Conservation (phyloP, 2,888 invertebrate genomes). For the Parascotia fuliginaria region DNA sequence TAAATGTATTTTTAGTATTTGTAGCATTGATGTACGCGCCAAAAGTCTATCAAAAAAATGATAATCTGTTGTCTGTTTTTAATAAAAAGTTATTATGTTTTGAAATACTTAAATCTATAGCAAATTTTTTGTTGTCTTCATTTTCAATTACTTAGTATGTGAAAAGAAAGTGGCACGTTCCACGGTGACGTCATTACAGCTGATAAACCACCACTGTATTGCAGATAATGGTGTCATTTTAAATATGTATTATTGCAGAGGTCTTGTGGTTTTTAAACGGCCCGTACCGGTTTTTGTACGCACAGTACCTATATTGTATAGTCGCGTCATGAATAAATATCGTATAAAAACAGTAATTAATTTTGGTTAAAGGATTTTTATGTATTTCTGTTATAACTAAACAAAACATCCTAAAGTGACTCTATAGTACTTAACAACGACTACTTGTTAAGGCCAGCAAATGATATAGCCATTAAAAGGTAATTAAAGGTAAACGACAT, state of each 20-base stretch:
- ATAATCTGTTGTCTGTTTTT: too few relatives aligned
- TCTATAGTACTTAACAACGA: not conserved
- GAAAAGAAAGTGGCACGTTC: slow-evolving; percentile 40
- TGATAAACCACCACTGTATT: slow-evolving; percentile 25
- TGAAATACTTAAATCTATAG: too few relatives aligned
- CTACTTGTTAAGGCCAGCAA: slow-evolving; percentile 1
- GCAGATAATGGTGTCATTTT: slow-evolving; percentile 31
- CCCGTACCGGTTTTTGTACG: slow-evolving; percentile 25
- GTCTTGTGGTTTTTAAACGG: slow-evolving; percentile 23
- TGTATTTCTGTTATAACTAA: too few relatives aligned
- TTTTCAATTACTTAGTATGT: slow-evolving; percentile 27
- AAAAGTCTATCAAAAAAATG: too few relatives aligned
- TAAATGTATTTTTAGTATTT: not conserved
- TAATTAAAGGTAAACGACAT: slow-evolving; percentile 12
- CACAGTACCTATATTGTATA: slow-evolving; percentile 5
- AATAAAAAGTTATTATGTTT: too few relatives aligned
- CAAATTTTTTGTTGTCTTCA: too few relatives aligned
- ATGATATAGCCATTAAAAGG: slow-evolving; percentile 8
- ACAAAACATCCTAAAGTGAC: not conserved
- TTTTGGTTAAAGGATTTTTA: slow-evolving; percentile 7
- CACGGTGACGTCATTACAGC: slow-evolving; percentile 37
- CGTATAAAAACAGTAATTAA: slow-evolving; percentile 30
- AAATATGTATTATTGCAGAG: slow-evolving; percentile 30
- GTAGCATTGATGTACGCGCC: not conserved
- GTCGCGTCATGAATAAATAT: slow-evolving; percentile 11